phyloP scores from a whole-genome alignment of 1,140 invertebrate genomes.

The Wasmannia auropunctata region DNA sequence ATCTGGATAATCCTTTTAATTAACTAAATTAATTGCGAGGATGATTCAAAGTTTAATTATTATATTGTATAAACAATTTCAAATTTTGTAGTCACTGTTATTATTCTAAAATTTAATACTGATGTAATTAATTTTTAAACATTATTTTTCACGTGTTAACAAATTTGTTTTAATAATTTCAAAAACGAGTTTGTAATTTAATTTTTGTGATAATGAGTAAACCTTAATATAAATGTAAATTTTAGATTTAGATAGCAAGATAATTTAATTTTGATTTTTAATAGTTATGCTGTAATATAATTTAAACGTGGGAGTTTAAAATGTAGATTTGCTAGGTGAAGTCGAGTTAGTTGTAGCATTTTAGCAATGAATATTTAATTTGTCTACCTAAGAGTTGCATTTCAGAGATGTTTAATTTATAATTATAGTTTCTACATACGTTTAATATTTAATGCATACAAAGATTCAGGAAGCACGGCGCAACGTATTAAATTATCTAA shows the following conservation, averaged over 20 bases:
- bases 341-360: slow-evolving; percentile 3
- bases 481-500: slow-evolving; percentile 55
- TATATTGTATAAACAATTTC: not conserved
- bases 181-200: not conserved
- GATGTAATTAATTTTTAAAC: not conserved
- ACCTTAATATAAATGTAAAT: slow-evolving; percentile 36
- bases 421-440: slow-evolving; percentile 25
- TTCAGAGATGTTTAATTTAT: slow-evolving; percentile 26
- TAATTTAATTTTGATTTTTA: slow-evolving; percentile 15
- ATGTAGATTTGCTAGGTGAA: not conserved
- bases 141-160: not conserved
- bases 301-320: not conserved
- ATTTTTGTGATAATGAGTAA: not conserved
- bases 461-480: slow-evolving; percentile 31
- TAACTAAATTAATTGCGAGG: not conserved
- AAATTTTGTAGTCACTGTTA: not conserved
- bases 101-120: not conserved
- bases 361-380: slow-evolving; percentile 15
- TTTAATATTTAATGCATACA: slow-evolving; percentile 41
- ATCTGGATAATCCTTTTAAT: not conserved
- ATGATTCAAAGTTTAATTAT: slow-evolving; percentile 1
- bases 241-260: not conserved
- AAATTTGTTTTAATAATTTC: not conserved
- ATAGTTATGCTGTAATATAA: not conserved
- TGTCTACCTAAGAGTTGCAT: not conserved